Percentiles rank a stretch among this genome's conserved stretches.
Evolutionary conservation across 2,113 vertebrate genomes (phyloP).

Genomic region (Hucho hucho): DNA sequence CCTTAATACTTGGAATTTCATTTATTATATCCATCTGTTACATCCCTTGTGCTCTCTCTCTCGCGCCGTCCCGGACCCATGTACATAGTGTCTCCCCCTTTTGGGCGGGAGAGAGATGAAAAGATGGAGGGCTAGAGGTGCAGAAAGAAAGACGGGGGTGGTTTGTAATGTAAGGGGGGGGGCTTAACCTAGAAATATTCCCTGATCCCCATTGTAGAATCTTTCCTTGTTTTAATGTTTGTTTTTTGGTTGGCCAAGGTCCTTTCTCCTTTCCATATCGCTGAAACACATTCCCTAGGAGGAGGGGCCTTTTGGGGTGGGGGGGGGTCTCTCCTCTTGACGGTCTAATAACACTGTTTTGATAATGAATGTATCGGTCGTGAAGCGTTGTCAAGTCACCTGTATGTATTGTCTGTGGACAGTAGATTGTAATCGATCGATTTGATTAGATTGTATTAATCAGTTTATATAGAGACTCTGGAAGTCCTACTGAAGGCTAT

Average conservation of each 20-base stretch:
- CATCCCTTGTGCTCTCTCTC: neutral
- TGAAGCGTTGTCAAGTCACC: conserved; percentile 24
- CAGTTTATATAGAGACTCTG: neutral
- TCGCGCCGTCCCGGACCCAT: conserved; percentile 17
- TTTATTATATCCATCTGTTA: neutral
- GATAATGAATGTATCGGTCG: conserved; percentile 66
- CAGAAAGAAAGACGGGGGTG: conserved; percentile 14
- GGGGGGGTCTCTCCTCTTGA: neutral
- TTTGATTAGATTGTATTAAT: conserved; percentile 1
- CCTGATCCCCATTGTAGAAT: conserved; percentile 28
- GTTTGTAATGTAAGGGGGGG: neutral
- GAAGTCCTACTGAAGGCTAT: conserved; percentile 9
- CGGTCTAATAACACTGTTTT: conserved; percentile 63
- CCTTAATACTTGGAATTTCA: neutral
- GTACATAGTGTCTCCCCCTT: neutral
- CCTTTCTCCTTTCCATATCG: conserved; percentile 34
- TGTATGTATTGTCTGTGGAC: conserved; percentile 6
- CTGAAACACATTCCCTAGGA: conserved; percentile 56
- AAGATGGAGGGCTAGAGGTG: conserved; percentile 15
- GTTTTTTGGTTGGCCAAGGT: conserved; percentile 28
- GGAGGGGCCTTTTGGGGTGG: neutral
- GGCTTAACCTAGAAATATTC: neutral
- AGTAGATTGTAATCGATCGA: conserved; percentile 2
- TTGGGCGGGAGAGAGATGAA: conserved; percentile 25
- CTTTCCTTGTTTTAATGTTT: conserved; percentile 31